Evolutionary conservation across 2,113 vertebrate genomes (phyloP).

Genomic region (Colaptes auratus): DNA sequence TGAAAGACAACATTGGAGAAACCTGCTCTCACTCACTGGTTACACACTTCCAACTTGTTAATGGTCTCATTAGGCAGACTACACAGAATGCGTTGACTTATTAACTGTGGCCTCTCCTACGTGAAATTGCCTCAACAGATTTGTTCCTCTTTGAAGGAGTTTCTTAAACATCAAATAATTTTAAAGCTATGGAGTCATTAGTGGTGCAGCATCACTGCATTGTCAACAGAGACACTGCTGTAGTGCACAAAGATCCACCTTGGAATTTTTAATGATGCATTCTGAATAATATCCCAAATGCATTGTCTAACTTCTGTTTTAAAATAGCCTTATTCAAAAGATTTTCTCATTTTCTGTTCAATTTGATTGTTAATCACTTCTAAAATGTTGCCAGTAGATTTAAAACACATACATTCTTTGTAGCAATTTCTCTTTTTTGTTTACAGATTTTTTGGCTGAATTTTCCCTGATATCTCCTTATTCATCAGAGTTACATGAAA

Average conservation of each 20-base stretch:
- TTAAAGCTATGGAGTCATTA: not conserved
- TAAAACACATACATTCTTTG: not conserved
- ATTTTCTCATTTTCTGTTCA: not conserved
- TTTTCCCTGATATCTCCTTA: not conserved
- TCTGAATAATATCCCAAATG: not conserved
- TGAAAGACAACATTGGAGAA: not conserved
- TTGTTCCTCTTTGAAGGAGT: not conserved
- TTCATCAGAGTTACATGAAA: not conserved
- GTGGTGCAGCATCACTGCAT: not conserved
- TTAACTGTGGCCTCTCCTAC: not conserved
- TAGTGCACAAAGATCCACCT: not conserved
- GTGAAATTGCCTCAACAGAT: not conserved
- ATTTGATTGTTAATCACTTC: not conserved
- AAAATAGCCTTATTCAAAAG: not conserved
- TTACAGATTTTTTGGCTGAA: not conserved
- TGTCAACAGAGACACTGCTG: not conserved
- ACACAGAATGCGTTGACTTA: not conserved
- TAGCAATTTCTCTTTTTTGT: not conserved
- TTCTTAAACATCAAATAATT: not conserved
- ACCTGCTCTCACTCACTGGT: not conserved
- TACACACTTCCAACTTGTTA: not conserved
- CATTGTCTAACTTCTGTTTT: not conserved
- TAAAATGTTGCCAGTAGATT: not conserved
- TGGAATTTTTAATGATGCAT: not conserved
- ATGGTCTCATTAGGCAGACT: constrained; percentile 37